Evolutionary conservation across 2,113 vertebrate species (phyloP).

Genomic region (Eulemur macaco): DNA sequence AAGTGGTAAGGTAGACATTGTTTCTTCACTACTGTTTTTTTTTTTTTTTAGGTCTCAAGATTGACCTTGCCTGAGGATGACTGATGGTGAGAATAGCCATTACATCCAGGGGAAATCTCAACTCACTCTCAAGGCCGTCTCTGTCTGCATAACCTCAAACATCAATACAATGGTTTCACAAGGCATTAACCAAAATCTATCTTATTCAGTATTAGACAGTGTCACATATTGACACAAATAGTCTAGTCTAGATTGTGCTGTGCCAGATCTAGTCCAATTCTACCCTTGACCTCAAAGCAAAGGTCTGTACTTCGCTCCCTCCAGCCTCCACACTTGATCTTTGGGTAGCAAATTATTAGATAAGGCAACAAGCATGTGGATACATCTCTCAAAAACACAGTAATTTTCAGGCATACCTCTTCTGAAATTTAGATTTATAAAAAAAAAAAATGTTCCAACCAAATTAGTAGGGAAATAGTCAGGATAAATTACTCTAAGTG

Average conservation of each 20-base stretch:
- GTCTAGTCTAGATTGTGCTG: neutral
- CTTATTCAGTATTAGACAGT: neutral
- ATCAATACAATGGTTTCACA: neutral
- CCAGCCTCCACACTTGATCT: neutral
- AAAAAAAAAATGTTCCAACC: neutral
- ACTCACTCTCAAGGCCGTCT: neutral
- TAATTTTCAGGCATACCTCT: neutral
- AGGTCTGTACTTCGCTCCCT: neutral
- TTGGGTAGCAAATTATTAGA: neutral
- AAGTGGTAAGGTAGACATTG: neutral
- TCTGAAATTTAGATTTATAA: constrained; percentile 31
- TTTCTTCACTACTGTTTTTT: neutral
- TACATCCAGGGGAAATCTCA: neutral
- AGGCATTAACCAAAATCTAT: neutral
- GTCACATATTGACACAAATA: neutral
- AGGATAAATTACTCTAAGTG: neutral
- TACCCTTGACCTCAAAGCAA: neutral
- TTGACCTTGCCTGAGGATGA: neutral
- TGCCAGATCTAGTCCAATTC: neutral
- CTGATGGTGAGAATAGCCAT: neutral
- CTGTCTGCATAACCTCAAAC: neutral
- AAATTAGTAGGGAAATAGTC: neutral
- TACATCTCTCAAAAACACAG: neutral
- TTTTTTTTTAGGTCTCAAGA: neutral
- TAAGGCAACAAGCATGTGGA: neutral